Evolutionary conservation across 2,888 invertebrate species (phyloP), one percentile per base, ranked within the genome.

Genomic region (Cheilosia urbana): DNA sequence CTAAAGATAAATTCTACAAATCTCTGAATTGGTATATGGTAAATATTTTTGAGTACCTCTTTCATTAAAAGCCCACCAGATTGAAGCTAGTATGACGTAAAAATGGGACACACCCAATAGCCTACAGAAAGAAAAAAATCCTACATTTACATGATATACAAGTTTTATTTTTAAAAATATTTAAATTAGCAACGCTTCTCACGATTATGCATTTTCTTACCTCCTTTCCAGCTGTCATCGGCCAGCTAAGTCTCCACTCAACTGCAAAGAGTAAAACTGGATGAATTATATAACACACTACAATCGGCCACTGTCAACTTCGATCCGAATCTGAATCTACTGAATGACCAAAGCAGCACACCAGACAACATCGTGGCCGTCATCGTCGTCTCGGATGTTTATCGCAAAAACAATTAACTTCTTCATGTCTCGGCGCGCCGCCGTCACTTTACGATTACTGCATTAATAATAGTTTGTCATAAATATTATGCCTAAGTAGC

Each of bases 361-460:
- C 57, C 34, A 27, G 37, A 9, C 47, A 27, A 19, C 49, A n/a
- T 47, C 40, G 11, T 45, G 11, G 4, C 11, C 73, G 40, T 55
- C 47, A n/a, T 42, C 53, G 21, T 60, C 51, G 68, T 71, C 45
- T 62, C 69, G 63, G 65, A 76, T 80, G 65, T 53, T 84, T 80
- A 84, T 80, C 80, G 80, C 66, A 71, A 71, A 84, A 75, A 75
- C 84, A 80, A 80, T 80, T 84, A 79, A 75, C 45, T 73, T 37
- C 65, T 53, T 53, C 79, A 27, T 60, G 80, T 65, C 58, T 60
- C 40, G 65, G 49, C 37, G 37, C 15, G 17, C 30, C 40, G 58
- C 71, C 65, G 60, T 75, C 47, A 62, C 19, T 80, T 84, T 80
- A 80, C 75, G 84, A 53, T 84, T 84, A 84, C 80, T 84, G 60